Conservation (phyloP, 2,797 vertebrate genomes). For the Nannoperca obscura region DNA sequence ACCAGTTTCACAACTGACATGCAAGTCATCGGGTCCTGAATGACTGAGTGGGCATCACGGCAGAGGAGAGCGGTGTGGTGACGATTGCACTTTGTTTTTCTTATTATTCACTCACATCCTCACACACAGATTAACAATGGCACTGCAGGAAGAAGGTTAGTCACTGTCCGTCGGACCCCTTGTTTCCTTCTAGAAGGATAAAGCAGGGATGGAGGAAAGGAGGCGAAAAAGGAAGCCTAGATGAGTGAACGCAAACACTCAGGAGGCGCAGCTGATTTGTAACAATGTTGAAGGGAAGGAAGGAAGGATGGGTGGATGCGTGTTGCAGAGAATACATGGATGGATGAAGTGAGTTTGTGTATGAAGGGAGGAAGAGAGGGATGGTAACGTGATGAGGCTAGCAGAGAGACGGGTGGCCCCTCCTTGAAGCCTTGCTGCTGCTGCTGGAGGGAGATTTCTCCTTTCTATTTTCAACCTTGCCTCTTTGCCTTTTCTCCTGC, state of each 20-base stretch:
- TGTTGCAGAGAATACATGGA: slow-evolving; percentile 47
- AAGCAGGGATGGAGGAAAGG: slow-evolving; percentile 39
- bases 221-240: slow-evolving; percentile 36
- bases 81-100: slow-evolving; percentile 8
- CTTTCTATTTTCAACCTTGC: slow-evolving; percentile 67
- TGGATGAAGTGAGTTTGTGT: slow-evolving; percentile 30
- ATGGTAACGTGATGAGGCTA: slow-evolving; percentile 27
- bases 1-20: slow-evolving; percentile 19
- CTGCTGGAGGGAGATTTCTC: slow-evolving; percentile 60
- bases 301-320: slow-evolving; percentile 53
- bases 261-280: slow-evolving; percentile 25
- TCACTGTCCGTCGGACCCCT: slow-evolving; percentile 69
- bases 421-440: slow-evolving; percentile 43
- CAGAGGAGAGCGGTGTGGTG: neutral
- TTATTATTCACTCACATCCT: slow-evolving; percentile 52
- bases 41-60: slow-evolving; percentile 24
- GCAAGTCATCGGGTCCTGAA: slow-evolving; percentile 37
- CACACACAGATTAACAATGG: slow-evolving; percentile 61
- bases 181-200: slow-evolving; percentile 65
- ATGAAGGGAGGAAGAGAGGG: slow-evolving; percentile 13
- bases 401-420: slow-evolving; percentile 18
- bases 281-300: slow-evolving; percentile 57
- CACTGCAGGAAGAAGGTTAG: slow-evolving; percentile 60
- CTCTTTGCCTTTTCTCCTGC: slow-evolving; percentile 35
- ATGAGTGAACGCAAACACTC: slow-evolving; percentile 46